Evolutionary conservation across 2,113 vertebrate genomes (phyloP).

Genomic region (Felis catus): DNA sequence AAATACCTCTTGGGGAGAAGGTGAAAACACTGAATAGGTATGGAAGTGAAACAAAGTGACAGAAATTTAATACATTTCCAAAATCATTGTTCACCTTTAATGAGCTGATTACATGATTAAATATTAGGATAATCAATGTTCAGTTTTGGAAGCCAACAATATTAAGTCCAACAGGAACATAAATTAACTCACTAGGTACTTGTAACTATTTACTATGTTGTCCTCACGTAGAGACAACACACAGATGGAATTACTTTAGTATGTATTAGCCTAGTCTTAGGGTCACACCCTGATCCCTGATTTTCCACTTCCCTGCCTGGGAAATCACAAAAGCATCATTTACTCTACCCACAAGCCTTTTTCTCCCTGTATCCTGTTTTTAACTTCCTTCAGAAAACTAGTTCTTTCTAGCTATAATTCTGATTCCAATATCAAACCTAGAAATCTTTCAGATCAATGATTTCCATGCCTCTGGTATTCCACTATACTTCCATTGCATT

Average conservation of each 20-base stretch:
- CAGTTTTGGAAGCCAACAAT: neutral
- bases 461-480: neutral
- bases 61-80: neutral
- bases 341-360: neutral
- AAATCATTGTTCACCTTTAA: constrained; percentile 31
- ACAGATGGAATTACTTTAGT: neutral
- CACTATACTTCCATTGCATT: neutral
- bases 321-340: neutral
- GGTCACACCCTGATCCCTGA: neutral
- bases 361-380: neutral
- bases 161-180: neutral
- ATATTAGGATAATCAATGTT: neutral
- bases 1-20: neutral
- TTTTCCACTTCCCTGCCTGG: neutral
- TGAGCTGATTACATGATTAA: neutral
- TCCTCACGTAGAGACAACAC: neutral
- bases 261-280: neutral
- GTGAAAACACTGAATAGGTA: neutral
- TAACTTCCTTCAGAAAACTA: neutral
- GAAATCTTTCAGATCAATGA: neutral
- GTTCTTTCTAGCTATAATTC: neutral
- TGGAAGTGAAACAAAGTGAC: neutral
- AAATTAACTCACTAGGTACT: neutral
- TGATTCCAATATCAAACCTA: neutral
- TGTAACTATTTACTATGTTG: neutral